Evolutionary conservation across 2,113 vertebrate genomes (phyloP), one percentile per base, ranked within the genome.

Genomic region (Limanda limanda): DNA sequence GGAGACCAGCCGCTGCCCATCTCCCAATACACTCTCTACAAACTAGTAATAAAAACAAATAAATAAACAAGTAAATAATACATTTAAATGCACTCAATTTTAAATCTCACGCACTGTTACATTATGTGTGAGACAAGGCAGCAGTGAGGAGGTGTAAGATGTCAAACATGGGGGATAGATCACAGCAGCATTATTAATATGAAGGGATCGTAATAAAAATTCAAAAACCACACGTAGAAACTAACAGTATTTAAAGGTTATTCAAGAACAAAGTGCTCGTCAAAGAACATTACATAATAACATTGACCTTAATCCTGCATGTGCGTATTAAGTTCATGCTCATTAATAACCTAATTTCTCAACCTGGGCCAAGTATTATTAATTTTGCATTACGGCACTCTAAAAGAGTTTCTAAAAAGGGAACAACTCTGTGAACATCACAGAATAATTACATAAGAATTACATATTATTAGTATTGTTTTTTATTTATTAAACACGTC

Each of bases 171-270:
- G 17, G 47, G 47, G 40, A 42, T 11, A 12, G 40, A 42, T 48
- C 20, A 54, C 51, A 54, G 71, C 68, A 77, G 67, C 67, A 79
- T 74, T 86, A 80, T 78, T 83, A 72, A 86, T 83, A 75, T 14
- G 42, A 64, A 76, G 67, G 64, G 78, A 67, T 13, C 74, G 17
- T 8, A 68, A 67, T 68, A 62, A 42, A 81, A 48, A 47, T 1
- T 51, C n/a, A 72, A 81, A 81, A 80, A 83, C 80, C 66, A 54
- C 5, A 59, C 51, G 47, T 24, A 42, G 12, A 72, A 63, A 31
- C 58, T 67, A 69, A 31, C 37, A 81, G 78, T 61, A 57, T 76
- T 63, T 40, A 79, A 40, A 42, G 40, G 40, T 70, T 78, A 51
- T 61, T 81, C 57, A 21, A 70, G 70, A 68, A 71, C 25, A 82